Evolutionary conservation across 2,797 vertebrate genomes (phyloP).

Genomic region (Eulemur mongoz): DNA sequence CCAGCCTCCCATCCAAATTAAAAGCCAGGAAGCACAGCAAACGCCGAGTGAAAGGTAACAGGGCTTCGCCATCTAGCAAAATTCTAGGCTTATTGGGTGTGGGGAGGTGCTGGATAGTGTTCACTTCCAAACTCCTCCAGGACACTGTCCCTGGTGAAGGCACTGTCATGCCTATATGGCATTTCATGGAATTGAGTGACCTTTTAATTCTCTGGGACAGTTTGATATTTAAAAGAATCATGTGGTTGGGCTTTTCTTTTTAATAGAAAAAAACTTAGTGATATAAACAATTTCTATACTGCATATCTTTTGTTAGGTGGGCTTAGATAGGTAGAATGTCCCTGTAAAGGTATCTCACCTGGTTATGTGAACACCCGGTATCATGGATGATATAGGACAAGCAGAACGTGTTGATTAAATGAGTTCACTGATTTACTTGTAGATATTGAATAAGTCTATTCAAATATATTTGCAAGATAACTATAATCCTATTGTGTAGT

Average conservation of each 20-base stretch:
- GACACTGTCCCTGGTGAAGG: neutral
- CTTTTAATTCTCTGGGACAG: neutral
- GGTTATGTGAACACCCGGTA: neutral
- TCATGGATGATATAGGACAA: neutral
- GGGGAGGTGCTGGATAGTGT: too few relatives aligned
- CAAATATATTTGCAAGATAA: neutral
- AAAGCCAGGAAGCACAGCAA: slow-evolving; percentile 90
- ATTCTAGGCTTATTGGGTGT: neutral
- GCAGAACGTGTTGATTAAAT: neutral
- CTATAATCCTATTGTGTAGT: neutral
- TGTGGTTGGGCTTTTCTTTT: neutral
- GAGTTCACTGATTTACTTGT: neutral
- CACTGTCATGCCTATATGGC: neutral
- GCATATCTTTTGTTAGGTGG: neutral
- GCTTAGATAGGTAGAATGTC: neutral
- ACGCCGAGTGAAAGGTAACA: slow-evolving; percentile 90
- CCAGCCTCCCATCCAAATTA: slow-evolving; percentile 85
- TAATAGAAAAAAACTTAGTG: neutral
- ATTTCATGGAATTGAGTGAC: neutral
- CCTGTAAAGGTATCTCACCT: neutral
- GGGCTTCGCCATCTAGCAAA: neutral
- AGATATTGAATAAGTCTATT: neutral
- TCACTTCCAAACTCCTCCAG: too few relatives aligned
- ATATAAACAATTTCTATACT: neutral
- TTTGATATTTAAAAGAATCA: neutral